Evolutionary conservation across 2,888 invertebrate genomes (phyloP), one percentile per base, ranked within the genome.

Genomic region (Leptopilina myrica): DNA sequence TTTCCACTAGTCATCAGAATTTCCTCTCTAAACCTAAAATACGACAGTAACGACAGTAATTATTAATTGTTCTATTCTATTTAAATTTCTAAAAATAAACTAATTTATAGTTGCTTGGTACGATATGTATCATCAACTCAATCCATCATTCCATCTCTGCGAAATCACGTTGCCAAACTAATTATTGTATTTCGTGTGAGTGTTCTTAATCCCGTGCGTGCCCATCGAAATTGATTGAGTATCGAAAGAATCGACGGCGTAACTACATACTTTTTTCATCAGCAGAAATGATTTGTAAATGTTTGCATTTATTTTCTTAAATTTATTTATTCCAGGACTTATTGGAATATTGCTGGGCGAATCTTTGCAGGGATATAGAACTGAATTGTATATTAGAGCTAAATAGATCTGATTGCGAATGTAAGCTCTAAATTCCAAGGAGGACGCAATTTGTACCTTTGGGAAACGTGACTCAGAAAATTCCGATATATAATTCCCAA

Each of bases 141-240:
- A 20, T 33, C 33, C 33, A 33, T 33, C 33, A 33, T 33, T 33
- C 33, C 33, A 33, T 33, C 76, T 56, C 67, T 20, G 56, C 14
- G 64, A 75, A 79, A 78, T 79, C 78, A 69, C 78, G 78, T 64
- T 59, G 77, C 80, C 78, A 81, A 20, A 75, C 80, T 81, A 80
- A 83, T 81, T 80, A 79, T 76, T 80, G 77, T 76, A 79, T 78
- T 66, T 62, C 80, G 11, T 49, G 49, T 49, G 49, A 53, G 49
- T 53, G 69, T 49, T 12, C 69, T 69, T 69, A 69, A 69, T 69
- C 26, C 26, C 20, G 26, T 69, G 69, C 53, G 69, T 69, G 53
- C 53, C 53, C 26, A 46, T 69, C 49, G 53, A 69, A 69, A 69
- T 69, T 69, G 69, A 69, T 53, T 69, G 69, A 69, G 53, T 26